These are phyloP conservation scores for Brienomyrus brachyistius DNA, from an alignment of 2,113 vertebrate genomes.

Conservation along the genomic window DNA sequence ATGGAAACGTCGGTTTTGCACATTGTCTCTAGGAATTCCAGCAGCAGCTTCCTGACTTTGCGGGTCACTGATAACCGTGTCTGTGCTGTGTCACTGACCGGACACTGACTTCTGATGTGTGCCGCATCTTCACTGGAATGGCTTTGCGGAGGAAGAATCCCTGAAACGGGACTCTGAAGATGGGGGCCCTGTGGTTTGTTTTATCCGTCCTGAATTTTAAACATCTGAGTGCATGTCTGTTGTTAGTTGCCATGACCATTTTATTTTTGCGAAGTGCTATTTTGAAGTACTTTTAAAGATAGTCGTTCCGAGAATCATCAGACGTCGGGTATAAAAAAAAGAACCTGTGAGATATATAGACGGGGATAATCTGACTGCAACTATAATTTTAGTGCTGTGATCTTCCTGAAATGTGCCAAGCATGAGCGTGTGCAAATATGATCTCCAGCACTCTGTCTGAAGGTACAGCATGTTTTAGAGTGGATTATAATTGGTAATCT, in stretches of 20 bases:
- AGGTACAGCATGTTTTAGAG: neutral
- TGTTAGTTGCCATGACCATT: neutral
- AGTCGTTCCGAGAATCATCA: neutral
- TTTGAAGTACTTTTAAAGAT: neutral
- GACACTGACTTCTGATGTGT: neutral
- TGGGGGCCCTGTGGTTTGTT: neutral
- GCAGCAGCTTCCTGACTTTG: neutral
- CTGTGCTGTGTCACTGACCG: neutral
- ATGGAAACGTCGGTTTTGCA: neutral
- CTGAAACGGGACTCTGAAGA: neutral
- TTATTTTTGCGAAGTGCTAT: neutral
- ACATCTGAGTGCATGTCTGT: neutral
- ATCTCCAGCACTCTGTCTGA: neutral
- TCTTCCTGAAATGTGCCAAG: neutral
- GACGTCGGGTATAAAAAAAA: neutral
- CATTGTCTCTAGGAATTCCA: neutral
- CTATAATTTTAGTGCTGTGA: conserved; percentile 4
- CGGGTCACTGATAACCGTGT: neutral
- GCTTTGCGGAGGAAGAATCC: neutral
- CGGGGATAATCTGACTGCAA: neutral
- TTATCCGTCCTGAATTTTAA: neutral
- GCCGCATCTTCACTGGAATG: neutral
- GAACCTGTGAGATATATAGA: neutral
- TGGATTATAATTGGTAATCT: neutral
- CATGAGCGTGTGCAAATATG: neutral